Evolutionary conservation across 2,888 invertebrate species (phyloP).

Genomic region (Ptilodon capucinus): DNA sequence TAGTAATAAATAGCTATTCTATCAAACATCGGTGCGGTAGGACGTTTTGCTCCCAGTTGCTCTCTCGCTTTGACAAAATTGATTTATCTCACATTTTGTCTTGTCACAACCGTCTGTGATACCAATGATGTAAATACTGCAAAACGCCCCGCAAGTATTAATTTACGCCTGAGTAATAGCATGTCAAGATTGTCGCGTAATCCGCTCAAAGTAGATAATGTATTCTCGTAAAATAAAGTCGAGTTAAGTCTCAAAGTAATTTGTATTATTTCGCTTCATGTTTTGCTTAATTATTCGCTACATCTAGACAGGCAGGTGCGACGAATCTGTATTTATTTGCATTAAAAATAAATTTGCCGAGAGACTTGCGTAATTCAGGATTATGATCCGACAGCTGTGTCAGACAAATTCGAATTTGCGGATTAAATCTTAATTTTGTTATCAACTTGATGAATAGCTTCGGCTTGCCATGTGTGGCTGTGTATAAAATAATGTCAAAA

Average conservation of each 20-base stretch:
- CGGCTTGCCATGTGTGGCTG: not conserved
- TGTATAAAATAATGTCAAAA: not conserved
- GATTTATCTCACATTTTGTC: too few relatives aligned
- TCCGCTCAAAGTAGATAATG: slow-evolving; percentile 57
- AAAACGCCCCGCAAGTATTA: slow-evolving; percentile 34
- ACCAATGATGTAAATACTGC: too few relatives aligned
- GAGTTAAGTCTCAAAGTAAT: slow-evolving; percentile 71
- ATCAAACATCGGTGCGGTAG: not conserved
- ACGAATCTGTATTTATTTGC: slow-evolving; percentile 79
- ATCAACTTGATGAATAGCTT: slow-evolving; percentile 60
- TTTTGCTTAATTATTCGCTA: slow-evolving; percentile 74
- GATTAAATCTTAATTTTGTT: slow-evolving; percentile 69
- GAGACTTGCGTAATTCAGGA: slow-evolving; percentile 71
- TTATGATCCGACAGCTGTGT: slow-evolving; percentile 74
- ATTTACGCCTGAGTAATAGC: slow-evolving; percentile 42
- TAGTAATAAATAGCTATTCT: not conserved
- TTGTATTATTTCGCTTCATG: slow-evolving; percentile 75
- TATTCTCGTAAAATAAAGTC: slow-evolving; percentile 64
- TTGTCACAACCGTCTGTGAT: too few relatives aligned
- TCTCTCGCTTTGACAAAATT: too few relatives aligned
- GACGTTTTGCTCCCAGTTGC: too few relatives aligned
- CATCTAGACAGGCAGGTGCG: slow-evolving; percentile 75
- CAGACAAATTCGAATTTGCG: slow-evolving; percentile 68
- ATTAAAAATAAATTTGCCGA: slow-evolving; percentile 75
- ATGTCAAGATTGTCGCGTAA: slow-evolving; percentile 55